Conservation (phyloP, 2,113 vertebrate species). For the Albula glossodonta region DNA sequence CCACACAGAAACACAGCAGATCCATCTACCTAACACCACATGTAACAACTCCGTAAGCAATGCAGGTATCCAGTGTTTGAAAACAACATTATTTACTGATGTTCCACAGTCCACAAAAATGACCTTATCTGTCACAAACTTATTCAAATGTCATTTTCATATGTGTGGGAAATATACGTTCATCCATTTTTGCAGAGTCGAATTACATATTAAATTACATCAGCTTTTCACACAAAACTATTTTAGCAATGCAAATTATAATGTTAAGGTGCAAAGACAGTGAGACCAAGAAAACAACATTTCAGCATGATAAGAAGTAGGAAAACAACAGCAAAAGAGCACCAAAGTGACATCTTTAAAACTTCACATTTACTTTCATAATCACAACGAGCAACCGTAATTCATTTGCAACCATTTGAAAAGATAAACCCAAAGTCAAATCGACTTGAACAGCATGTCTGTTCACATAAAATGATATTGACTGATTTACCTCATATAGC, state of each 20-base stretch:
- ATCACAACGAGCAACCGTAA: background rate
- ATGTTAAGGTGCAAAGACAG: background rate
- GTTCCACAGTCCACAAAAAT: background rate
- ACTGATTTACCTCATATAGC: background rate
- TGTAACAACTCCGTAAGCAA: background rate
- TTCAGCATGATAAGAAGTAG: background rate
- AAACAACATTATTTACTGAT: background rate
- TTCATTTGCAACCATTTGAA: background rate
- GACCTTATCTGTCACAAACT: background rate
- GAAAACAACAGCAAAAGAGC: background rate
- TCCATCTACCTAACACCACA: background rate
- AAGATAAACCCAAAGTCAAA: background rate
- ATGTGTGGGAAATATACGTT: background rate
- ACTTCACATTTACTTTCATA: background rate
- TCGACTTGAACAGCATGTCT: background rate
- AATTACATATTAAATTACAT: background rate
- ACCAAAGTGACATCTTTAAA: background rate
- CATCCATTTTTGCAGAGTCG: background rate
- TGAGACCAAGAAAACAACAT: background rate
- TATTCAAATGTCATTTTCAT: background rate
- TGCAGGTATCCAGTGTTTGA: background rate
- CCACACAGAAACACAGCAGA: background rate
- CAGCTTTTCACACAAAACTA: background rate
- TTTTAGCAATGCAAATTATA: background rate
- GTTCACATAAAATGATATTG: background rate